These are phyloP conservation scores for Acipenser transmontanus DNA, from an alignment of 2,797 vertebrate species.

Conservation along the genomic window DNA sequence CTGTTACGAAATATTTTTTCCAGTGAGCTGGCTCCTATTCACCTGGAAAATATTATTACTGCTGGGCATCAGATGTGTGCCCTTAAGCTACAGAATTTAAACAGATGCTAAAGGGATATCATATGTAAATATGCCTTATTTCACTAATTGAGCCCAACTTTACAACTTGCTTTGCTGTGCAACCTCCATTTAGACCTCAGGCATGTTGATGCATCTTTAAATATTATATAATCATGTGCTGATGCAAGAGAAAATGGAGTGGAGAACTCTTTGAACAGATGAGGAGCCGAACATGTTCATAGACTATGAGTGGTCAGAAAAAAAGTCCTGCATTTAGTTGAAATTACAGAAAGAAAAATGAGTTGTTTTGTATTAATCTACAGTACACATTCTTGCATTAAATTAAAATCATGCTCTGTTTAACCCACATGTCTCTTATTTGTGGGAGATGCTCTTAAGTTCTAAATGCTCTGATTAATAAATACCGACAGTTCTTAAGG, in stretches of 20 bases:
- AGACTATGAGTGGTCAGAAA: too few relatives aligned
- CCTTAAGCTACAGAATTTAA: slow-evolving; percentile 3
- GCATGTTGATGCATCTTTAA: background rate
- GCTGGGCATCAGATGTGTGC: background rate
- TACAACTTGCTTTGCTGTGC: background rate
- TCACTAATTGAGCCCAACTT: slow-evolving; percentile 1
- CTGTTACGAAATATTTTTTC: background rate
- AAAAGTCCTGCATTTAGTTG: too few relatives aligned
- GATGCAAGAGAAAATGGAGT: too few relatives aligned
- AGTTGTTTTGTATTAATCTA: background rate
- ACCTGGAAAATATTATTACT: background rate
- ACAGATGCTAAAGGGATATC: background rate
- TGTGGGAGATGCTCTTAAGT: background rate
- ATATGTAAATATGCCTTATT: background rate
- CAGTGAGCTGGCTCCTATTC: background rate
- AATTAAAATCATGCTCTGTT: background rate
- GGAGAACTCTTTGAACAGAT: too few relatives aligned
- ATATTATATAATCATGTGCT: background rate
- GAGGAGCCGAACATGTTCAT: too few relatives aligned
- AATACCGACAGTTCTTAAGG: background rate
- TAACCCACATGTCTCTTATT: background rate
- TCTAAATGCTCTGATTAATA: background rate
- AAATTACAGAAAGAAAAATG: too few relatives aligned
- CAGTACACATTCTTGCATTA: background rate
- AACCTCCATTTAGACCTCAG: background rate